Percentiles rank a stretch among this genome's conserved stretches.
Conservation (phyloP, 2,113 vertebrate genomes). For the Potamarius usumacintae region DNA sequence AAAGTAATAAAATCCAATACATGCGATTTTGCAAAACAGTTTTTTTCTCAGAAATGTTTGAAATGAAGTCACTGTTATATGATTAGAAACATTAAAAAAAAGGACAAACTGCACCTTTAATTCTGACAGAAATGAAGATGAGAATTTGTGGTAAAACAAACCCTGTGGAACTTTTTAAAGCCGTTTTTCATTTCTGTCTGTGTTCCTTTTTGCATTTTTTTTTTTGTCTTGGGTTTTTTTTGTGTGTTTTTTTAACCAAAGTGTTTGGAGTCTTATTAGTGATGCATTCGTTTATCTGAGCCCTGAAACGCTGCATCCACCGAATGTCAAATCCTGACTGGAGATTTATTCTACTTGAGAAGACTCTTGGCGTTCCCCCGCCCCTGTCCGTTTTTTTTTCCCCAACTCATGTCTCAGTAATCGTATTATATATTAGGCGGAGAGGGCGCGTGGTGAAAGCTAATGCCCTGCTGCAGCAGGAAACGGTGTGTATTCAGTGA, state of each 20-base stretch:
- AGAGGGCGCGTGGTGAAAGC: background rate
- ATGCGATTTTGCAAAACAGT: background rate
- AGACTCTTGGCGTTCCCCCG: background rate
- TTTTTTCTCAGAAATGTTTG: background rate
- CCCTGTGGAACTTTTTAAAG: background rate
- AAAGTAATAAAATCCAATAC: background rate
- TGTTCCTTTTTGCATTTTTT: background rate
- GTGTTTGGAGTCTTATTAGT: background rate
- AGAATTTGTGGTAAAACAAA: background rate
- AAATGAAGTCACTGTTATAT: background rate
- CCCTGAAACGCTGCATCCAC: background rate
- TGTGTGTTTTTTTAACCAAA: background rate
- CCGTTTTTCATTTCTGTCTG: background rate
- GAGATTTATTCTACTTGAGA: background rate
- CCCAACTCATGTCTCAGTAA: conserved; percentile 26
- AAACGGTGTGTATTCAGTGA: background rate
- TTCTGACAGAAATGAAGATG: background rate
- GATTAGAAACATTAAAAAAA: background rate
- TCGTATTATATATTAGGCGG: background rate
- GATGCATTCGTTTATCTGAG: background rate
- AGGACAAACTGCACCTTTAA: background rate
- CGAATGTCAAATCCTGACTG: background rate
- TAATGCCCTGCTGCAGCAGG: conserved; percentile 20
- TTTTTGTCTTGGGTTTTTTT: background rate
- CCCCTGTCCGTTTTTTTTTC: background rate